Evolutionary conservation across 2,888 invertebrate genomes (phyloP).

Genomic region (Norana najaformis): DNA sequence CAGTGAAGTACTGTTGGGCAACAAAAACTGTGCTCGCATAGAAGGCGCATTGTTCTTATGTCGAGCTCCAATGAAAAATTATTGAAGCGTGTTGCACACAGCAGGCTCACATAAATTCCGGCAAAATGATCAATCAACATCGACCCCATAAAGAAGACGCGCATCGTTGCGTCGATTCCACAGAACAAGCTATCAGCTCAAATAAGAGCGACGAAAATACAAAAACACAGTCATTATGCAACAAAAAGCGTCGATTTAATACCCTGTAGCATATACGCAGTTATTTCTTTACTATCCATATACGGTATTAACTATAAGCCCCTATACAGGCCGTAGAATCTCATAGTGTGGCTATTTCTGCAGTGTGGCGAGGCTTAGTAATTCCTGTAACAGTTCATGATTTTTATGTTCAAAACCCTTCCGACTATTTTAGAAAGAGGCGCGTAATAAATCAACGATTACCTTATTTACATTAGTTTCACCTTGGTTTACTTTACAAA

Average conservation of each 20-base stretch:
- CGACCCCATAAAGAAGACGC: background rate
- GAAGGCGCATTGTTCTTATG: background rate
- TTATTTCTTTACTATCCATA: too few relatives aligned
- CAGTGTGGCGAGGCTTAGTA: background rate
- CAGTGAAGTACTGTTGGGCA: background rate
- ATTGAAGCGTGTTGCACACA: background rate
- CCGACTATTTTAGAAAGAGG: background rate
- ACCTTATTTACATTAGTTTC: too few relatives aligned
- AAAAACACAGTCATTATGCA: background rate
- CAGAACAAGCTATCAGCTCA: background rate
- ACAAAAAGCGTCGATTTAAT: too few relatives aligned
- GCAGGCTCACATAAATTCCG: background rate
- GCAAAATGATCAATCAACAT: background rate
- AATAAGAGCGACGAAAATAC: background rate
- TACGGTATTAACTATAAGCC: too few relatives aligned
- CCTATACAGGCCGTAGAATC: too few relatives aligned
- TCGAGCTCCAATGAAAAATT: background rate
- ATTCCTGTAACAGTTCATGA: background rate
- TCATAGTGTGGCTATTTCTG: too few relatives aligned
- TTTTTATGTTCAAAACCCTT: background rate
- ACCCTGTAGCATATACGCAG: too few relatives aligned
- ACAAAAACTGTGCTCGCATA: background rate
- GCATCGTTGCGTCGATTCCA: background rate
- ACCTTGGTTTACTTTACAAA: background rate
- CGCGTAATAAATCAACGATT: background rate